Conservation (phyloP, 2,797 vertebrate genomes). For the Silurus lanzhouensis region DNA sequence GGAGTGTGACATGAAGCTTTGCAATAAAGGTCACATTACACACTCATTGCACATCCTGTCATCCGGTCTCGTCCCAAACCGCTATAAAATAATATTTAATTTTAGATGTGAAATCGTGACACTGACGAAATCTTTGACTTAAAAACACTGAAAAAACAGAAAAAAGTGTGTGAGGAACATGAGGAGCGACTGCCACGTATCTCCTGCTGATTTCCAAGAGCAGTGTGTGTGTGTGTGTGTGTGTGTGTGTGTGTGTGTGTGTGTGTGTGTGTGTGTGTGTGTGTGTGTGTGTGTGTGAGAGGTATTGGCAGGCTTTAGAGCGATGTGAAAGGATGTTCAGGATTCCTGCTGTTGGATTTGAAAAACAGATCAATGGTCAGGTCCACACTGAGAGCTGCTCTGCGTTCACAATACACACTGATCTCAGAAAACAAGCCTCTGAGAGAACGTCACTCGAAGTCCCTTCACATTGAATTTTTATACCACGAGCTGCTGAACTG, state of each 20-base stretch:
- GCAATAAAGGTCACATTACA: conserved; percentile 19
- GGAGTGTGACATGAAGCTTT: not conserved
- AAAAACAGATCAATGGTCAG: conserved; percentile 59
- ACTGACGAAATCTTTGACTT: not conserved
- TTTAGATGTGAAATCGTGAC: not conserved
- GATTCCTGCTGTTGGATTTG: conserved; percentile 46
- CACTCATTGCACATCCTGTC: not conserved
- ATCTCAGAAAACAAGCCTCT: not conserved
- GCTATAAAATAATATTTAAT: not conserved
- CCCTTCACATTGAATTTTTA: not conserved
- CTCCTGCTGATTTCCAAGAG: conserved; percentile 24
- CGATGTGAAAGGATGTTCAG: conserved; percentile 37
- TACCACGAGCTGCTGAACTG: not conserved
- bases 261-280: conserved; percentile 8
- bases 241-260: conserved; percentile 10
- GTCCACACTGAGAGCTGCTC: conserved; percentile 21
- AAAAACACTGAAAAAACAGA: conserved; percentile 4
- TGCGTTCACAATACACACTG: conserved; percentile 8
- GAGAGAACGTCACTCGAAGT: not conserved
- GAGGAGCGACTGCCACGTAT: not conserved
- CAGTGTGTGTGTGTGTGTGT: conserved; percentile 25
- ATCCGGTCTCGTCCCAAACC: not conserved
- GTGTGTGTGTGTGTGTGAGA: conserved; percentile 18
- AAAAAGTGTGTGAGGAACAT: conserved; percentile 5
- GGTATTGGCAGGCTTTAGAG: conserved; percentile 54